phyloP scores from a whole-genome alignment of 92 coral and sea anemone species.

The Umimayanthus chanpuru region DNA sequence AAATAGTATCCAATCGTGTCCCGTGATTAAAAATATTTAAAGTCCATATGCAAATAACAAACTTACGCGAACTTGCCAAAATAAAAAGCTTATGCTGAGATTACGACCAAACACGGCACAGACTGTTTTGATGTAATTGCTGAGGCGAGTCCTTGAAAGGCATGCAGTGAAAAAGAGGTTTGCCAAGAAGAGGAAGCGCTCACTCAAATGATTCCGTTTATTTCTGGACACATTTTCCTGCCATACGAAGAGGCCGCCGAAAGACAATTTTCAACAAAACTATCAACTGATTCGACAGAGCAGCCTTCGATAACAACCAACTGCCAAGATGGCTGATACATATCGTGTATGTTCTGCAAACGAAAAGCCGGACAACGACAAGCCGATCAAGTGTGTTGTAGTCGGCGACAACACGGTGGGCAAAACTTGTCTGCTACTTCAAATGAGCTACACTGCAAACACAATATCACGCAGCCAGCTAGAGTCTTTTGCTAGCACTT shows the following conservation, averaged over 20 bases:
- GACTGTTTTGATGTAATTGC: not conserved
- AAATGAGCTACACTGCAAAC: conserved; percentile 84
- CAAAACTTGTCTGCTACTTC: conserved; percentile 82
- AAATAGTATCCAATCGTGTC: conserved; percentile 28
- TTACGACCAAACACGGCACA: not conserved
- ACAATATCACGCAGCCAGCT: conserved; percentile 78
- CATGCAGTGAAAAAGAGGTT: not conserved
- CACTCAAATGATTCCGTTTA: not conserved
- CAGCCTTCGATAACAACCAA: not conserved
- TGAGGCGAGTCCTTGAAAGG: not conserved
- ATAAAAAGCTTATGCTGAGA: not conserved
- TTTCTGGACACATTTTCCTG: not conserved
- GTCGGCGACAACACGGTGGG: conserved; percentile 80
- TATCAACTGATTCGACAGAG: not conserved
- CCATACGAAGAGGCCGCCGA: not conserved
- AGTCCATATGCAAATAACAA: conserved; percentile 30
- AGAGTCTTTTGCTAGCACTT: conserved; percentile 75
- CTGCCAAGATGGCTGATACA: conserved; percentile 68
- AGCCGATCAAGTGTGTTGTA: conserved; percentile 72
- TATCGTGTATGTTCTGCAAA: conserved; percentile 73
- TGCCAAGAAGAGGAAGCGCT: too few species aligned
- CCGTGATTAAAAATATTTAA: not conserved
- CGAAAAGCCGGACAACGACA: conserved; percentile 70
- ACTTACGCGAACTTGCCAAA: not conserved
- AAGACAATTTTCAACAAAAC: not conserved